Conservation (phyloP, 1,140 invertebrate species). For the Formica selysi region DNA sequence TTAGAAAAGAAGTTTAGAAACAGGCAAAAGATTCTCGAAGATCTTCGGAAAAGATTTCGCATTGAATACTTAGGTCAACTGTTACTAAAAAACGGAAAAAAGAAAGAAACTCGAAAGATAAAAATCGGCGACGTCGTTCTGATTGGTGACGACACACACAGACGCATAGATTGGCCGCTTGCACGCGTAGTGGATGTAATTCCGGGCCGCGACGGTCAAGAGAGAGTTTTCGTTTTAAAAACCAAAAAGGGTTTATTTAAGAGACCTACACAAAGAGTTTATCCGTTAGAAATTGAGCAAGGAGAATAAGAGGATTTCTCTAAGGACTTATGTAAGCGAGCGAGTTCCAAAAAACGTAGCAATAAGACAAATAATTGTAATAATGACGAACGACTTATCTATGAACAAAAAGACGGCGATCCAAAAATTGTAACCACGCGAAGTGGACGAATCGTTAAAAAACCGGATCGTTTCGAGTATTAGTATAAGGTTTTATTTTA, state of each 20-base stretch:
- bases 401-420: neutral
- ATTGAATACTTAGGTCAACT: neutral
- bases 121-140: neutral
- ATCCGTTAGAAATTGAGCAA: neutral
- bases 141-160: neutral
- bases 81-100: neutral
- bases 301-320: neutral
- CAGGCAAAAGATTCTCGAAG: neutral
- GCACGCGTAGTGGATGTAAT: neutral
- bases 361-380: neutral
- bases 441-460: neutral
- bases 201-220: neutral
- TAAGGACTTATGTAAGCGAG: neutral
- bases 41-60: conserved; percentile 1
- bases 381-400: neutral
- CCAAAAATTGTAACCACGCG: neutral
- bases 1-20: neutral
- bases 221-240: neutral
- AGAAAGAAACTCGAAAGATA: conserved; percentile 2
- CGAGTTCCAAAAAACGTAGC: neutral
- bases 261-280: neutral
- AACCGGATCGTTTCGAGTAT: neutral
- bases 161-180: neutral
- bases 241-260: neutral
- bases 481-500: neutral